Percentiles rank a stretch among this genome's conserved stretches.
These are phyloP conservation scores for Solen grandis DNA, from an alignment of 1,140 invertebrate genomes.

Conservation along the genomic window DNA sequence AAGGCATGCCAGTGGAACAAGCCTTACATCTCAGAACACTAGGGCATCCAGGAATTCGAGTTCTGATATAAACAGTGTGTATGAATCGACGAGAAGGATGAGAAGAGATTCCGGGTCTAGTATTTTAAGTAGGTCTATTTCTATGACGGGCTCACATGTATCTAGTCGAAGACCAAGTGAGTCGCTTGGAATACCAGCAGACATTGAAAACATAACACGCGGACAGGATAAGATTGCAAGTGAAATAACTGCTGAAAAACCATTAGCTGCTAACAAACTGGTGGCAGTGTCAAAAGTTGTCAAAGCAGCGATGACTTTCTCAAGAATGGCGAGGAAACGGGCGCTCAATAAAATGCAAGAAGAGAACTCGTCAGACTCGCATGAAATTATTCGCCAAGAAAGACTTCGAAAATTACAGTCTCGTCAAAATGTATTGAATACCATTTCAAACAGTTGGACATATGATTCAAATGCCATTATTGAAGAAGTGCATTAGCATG, in stretches of 20 bases:
- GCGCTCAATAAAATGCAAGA: constrained; percentile 37
- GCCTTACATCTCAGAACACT: background rate
- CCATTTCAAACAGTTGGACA: constrained; percentile 39
- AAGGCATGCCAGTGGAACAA: background rate
- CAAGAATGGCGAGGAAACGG: constrained; percentile 42
- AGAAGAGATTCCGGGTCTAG: constrained; percentile 36
- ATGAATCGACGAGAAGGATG: constrained; percentile 8
- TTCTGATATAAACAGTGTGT: constrained; percentile 29
- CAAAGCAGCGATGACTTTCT: constrained; percentile 46
- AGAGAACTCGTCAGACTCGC: constrained; percentile 44
- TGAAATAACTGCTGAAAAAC: constrained; percentile 50
- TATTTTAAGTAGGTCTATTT: constrained; percentile 38
- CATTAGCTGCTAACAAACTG: constrained; percentile 34
- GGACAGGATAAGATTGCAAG: constrained; percentile 39
- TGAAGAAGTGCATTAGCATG: too few species aligned
- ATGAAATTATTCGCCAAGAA: constrained; percentile 48
- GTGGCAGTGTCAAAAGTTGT: constrained; percentile 38
- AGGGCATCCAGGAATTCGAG: constrained; percentile 20
- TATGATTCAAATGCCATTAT: constrained; percentile 22
- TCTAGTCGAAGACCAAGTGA: constrained; percentile 43
- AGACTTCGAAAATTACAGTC: constrained; percentile 41
- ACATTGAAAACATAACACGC: constrained; percentile 37
- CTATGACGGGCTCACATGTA: constrained; percentile 27
- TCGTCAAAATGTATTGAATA: constrained; percentile 33
- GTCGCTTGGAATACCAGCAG: constrained; percentile 35